phyloP scores from a whole-genome alignment of 1,140 invertebrate genomes.

The Drosophila auraria region DNA sequence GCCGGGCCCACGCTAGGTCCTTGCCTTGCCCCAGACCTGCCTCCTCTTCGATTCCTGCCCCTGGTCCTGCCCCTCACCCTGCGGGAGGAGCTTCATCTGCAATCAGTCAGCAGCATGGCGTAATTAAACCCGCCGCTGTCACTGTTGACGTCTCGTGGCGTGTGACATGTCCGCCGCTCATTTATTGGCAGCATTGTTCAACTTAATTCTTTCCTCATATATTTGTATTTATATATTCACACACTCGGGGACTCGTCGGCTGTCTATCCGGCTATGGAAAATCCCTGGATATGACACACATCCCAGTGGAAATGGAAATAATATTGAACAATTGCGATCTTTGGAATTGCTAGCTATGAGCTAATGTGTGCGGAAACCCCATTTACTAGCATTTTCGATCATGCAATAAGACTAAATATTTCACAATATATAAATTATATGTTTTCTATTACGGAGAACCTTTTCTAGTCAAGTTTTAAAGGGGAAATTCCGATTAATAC shows the following conservation, averaged over 20 bases:
- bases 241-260: conserved; percentile 7
- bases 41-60: not conserved
- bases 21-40: conserved; percentile 22
- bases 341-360: not conserved
- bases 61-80: too few relatives aligned
- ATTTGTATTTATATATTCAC: conserved; percentile 13
- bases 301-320: conserved; percentile 5
- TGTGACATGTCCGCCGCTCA: conserved; percentile 31
- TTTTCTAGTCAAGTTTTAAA: too few relatives aligned
- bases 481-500: too few relatives aligned
- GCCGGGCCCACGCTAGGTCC: conserved; percentile 30
- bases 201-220: conserved; percentile 45
- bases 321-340: not conserved
- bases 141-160: conserved; percentile 44
- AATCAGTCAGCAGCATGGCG: conserved; percentile 77
- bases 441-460: not conserved
- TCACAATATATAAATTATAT: not conserved
- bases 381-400: not conserved
- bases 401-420: not conserved
- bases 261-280: conserved; percentile 26
- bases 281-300: conserved; percentile 40
- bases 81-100: conserved; percentile 27
- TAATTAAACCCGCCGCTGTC: conserved; percentile 70
- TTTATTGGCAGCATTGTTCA: conserved; percentile 41
- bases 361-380: not conserved